Percentiles rank a stretch among this genome's conserved stretches.
These are phyloP conservation scores for Drosophila barbarae DNA, from an alignment of 2,888 invertebrate species.

Conservation along the genomic window DNA sequence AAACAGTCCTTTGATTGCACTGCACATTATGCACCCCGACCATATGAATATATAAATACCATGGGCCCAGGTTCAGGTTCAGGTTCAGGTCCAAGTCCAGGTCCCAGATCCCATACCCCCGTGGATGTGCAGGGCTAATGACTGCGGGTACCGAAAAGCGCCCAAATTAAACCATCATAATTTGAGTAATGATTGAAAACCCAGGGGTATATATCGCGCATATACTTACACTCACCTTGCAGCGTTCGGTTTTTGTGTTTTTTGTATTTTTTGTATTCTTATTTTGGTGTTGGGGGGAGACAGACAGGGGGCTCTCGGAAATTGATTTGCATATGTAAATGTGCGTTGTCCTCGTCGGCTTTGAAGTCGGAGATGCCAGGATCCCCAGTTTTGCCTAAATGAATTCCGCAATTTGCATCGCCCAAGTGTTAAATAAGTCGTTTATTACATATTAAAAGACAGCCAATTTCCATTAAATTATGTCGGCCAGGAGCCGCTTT, in stretches of 20 bases:
- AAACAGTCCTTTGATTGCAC: slow-evolving; percentile 64
- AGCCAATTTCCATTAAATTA: slow-evolving; percentile 69
- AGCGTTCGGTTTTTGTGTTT: not conserved
- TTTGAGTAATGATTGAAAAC: slow-evolving; percentile 73
- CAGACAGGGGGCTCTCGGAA: no score
- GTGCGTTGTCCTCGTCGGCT: slow-evolving; percentile 42
- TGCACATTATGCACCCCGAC: slow-evolving; percentile 58
- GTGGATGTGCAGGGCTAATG: slow-evolving; percentile 56
- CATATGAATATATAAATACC: slow-evolving; percentile 8
- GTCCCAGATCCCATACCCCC: slow-evolving; percentile 34
- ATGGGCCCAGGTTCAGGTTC: not conserved
- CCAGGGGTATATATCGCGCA: slow-evolving; percentile 65
- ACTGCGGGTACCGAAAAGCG: slow-evolving; percentile 59
- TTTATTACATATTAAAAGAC: slow-evolving; percentile 71
- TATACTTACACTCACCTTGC: slow-evolving; percentile 28
- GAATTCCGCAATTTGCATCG: slow-evolving; percentile 71
- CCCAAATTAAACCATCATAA: slow-evolving; percentile 71
- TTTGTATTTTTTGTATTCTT: slow-evolving; percentile 1
- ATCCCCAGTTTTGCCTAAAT: slow-evolving; percentile 59
- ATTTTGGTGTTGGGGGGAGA: not conserved
- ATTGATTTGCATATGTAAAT: slow-evolving; percentile 70
- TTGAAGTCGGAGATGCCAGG: slow-evolving; percentile 12
- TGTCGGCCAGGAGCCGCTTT: slow-evolving; percentile 39
- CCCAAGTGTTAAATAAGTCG: slow-evolving; percentile 73
- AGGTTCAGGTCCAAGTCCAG: not conserved